A percentile compares a stretch with the other conserved stretches of the same genome.
phyloP scores from a whole-genome alignment of 2,113 vertebrate species.

The chimpanzee (Pan troglodytes) region NHGRI_mPanTro3-v2.1_pri NC_072403.2:129689501-129690000 shows the following conservation, averaged over 20 bases:
- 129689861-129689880: conserved; percentile 77
- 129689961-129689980: conserved; percentile 82
- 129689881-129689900: conserved; percentile 74
- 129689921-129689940: conserved; percentile 79
- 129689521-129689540: background rate
- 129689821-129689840: conserved; percentile 67
- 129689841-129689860: conserved; percentile 79
- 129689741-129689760: background rate
- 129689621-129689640: background rate
- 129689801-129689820: conserved; percentile 63
- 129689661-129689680: background rate
- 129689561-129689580: background rate
- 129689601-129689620: background rate
- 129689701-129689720: background rate
- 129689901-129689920: conserved; percentile 79
- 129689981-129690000: conserved; percentile 81
- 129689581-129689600: background rate
- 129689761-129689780: conserved; percentile 20
- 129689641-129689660: background rate
- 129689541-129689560: background rate
- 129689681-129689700: background rate
- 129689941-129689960: conserved; percentile 82
- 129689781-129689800: conserved; percentile 71
- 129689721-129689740: background rate
- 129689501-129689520: background rate